Base-by-base conservation (phyloP, 2,113 vertebrate genomes). In the Astur gentilis region DNA sequence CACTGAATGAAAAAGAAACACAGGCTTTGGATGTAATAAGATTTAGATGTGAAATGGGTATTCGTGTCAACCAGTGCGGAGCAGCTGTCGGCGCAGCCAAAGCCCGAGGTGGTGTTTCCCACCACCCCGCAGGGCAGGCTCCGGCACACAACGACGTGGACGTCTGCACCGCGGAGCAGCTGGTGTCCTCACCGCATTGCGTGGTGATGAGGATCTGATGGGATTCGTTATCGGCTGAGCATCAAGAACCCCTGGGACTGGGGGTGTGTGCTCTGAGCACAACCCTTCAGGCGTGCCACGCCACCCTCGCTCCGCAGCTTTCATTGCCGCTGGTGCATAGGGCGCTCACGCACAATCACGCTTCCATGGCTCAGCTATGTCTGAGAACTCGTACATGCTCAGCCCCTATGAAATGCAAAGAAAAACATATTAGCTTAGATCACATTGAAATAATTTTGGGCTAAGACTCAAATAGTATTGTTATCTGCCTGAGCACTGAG, bases 61-160 rank as follows among this genome's bases (percentile, higher is more conserved):
- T 72, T 73, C 0, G 1, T 60, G 16, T 31, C 31, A 40, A 21
- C 3, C 21, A 12, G 31, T 12, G 13, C 15, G 15, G 49, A 71
- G 44, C 25, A 54, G 32, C 21, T 64, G n/a, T 11, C 44, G 7
- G 6, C 21, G 38, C 38, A 71, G 71, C 26, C 26, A 26, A 84
- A 78, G 4, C 38, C 32, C 0, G 0, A 47, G 45, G 11, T 29
- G 45, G 18, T 47, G n/a, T 40, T 26, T 65, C n/a, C 21, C 72
- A 25, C 6, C 31, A 42, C 16, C 8, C 7, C 1, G 1, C 26
- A 11, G 23, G 31, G 29, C 7, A 54, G 16, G 22, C 6, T 83
- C n/a, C 5, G 9, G 21, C 13, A 16, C 42, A 6, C 25, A 27
- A 16, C 1, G 1, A 13, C 2, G 0, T 18, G 65, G 36, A 54